These are phyloP conservation scores for Nerophis ophidion DNA, from an alignment of 2,113 vertebrate species.

Conservation along the genomic window DNA sequence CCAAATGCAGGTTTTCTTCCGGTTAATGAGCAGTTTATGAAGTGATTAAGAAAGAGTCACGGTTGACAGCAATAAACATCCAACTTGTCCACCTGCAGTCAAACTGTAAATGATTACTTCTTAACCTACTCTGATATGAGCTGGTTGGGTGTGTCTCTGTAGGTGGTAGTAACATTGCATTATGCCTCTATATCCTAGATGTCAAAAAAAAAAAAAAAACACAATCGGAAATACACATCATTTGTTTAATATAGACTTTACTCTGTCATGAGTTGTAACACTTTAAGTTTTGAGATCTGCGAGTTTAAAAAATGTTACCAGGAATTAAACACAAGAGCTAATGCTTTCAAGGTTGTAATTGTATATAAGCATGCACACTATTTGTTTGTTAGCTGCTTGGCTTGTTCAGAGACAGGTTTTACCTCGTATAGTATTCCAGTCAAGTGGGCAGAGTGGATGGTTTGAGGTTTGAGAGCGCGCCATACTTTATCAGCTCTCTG, in stretches of 20 bases:
- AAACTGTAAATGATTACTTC: slow-evolving; percentile 4
- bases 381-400: not conserved
- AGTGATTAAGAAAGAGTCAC: too few species aligned
- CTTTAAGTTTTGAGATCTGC: too few species aligned
- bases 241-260: too few species aligned
- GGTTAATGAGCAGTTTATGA: too few species aligned
- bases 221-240: not conserved
- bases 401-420: slow-evolving; percentile 10
- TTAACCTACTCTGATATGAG: slow-evolving; percentile 10
- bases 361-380: not conserved
- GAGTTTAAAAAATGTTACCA: too few species aligned
- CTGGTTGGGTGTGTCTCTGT: slow-evolving; percentile 7
- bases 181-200: not conserved
- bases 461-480: slow-evolving; percentile 10
- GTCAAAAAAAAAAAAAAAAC: not conserved
- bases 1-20: too few species aligned
- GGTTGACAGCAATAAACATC: not conserved
- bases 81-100: not conserved
- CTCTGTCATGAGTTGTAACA: too few species aligned
- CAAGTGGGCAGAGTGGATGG: slow-evolving; percentile 1
- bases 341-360: not conserved
- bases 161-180: slow-evolving; percentile 1
- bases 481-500: slow-evolving; percentile 25
- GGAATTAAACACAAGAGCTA: not conserved
- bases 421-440: slow-evolving; percentile 11